Base-by-base conservation (phyloP, 2,888 invertebrate genomes). In the Melipona beecheii region DNA sequence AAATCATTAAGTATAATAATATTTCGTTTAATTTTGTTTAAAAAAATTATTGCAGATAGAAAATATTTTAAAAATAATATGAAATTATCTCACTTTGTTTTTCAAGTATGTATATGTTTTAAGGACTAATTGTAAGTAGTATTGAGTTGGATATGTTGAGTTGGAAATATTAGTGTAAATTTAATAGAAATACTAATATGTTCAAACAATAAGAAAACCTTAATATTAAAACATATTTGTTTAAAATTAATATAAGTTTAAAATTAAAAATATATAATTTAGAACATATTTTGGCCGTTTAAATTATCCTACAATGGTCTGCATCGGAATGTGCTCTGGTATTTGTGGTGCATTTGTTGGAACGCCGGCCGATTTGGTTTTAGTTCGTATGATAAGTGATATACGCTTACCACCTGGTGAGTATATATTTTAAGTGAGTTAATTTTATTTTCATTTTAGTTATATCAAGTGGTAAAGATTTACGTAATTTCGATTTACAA, bases 371-470 rank as follows among this genome's bases (percentile, higher is more conserved):
- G 96, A 95, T 87, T 89, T 95, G 24, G 95, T 96, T 5, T 93
- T 96, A 75, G 96, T 96, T 66, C 93, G 96, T 86, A 96, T 96
- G 96, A 96, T 96, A 31, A 94, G 96, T n/a, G 96, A 96, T 92
- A 95, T 96, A 43, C 94, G 95, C 70, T 93, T 96, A 75, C 96
- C 96, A 4, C 89, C 93, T 49, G 85, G 90, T 90, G 72, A 78
- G 60, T 66, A 21, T 31, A 13, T n/a, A 58, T 15, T 58, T 58
- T 5, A n/a, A n/a, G n/a, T n/a, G n/a, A n/a, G 24, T n/a, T 58
- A n/a, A n/a, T 2, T 58, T 13, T n/a, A 56, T 15, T 58, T 15
- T 15, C n/a, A 58, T 58, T n/a, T n/a, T 15, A n/a, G n/a, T 58
- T 75, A 43, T 43, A 43, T 43, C 1, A 43, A 9, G 36, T 36